Percentiles rank a stretch among this genome's conserved stretches.
Conservation (phyloP, 2,113 vertebrate species). For the Myxocyprinus asiaticus region DNA sequence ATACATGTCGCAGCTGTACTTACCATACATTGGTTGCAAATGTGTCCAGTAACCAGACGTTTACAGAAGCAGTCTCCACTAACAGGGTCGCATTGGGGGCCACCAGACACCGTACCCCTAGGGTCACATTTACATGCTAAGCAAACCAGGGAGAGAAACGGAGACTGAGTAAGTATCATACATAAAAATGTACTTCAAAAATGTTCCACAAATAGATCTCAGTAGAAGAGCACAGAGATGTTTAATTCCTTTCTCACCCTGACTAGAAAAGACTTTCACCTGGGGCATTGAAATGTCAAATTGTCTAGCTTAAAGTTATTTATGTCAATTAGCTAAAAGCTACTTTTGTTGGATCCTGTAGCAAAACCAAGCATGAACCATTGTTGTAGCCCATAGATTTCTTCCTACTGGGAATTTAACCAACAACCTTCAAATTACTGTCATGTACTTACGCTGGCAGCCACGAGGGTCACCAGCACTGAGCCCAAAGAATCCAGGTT, state of each 20-base stretch:
- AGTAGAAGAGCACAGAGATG: neutral
- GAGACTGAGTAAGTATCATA: neutral
- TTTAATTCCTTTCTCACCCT: neutral
- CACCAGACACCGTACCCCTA: slow-evolving; percentile 78
- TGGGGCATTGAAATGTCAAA: too few relatives aligned
- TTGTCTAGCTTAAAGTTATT: too few relatives aligned
- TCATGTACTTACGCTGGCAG: slow-evolving; percentile 82
- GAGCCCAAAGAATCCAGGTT: slow-evolving; percentile 84
- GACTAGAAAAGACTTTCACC: neutral
- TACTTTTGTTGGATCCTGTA: too few relatives aligned
- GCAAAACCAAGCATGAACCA: too few relatives aligned
- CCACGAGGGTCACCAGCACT: slow-evolving; percentile 78
- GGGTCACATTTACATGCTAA: slow-evolving; percentile 87
- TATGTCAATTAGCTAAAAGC: too few relatives aligned
- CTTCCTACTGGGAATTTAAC: neutral
- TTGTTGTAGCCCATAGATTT: too few relatives aligned
- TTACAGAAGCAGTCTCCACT: slow-evolving; percentile 93
- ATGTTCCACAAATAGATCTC: neutral
- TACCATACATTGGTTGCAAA: slow-evolving; percentile 88
- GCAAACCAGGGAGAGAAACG: slow-evolving; percentile 9
- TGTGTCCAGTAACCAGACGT: slow-evolving; percentile 84
- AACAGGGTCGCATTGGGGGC: slow-evolving; percentile 77
- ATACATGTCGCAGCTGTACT: slow-evolving; percentile 46
- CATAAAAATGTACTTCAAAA: neutral
- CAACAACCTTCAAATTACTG: neutral